Evolutionary conservation across 2,797 vertebrate species (phyloP), one percentile per base, ranked within the genome.

Genomic region (Knipowitschia caucasica): DNA sequence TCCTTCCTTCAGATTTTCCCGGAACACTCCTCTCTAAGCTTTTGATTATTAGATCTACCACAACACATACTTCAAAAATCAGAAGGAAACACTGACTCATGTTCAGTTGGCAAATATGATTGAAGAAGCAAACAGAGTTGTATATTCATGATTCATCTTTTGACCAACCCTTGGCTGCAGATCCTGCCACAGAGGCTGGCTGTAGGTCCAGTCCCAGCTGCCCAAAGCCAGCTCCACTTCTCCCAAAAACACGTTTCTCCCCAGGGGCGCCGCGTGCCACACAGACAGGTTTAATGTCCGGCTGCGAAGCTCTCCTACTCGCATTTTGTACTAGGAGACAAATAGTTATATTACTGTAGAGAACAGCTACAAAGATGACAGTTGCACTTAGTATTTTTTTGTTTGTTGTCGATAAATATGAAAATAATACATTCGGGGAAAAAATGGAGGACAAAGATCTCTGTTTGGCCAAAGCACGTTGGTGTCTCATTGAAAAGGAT

Each of bases 221-320:
- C 80, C 82, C 81, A 98, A 82, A 0, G 81, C 65, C 27, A 96
- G 79, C 83, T 97, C 94, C 54, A 94, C 93, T 81, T 98, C 95
- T 2, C 96, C 96, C 67, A 99, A 83, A 69, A 99, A 99, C 50
- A 96, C 63, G 40, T 98, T 99, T 67, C 92, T 92, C 53, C 92
- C 88, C 72, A 98, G 77, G 66, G 90, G 78, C 65, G 93, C 94
- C 0, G 92, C 88, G 64, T 99, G 96, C 96, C 96, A 99, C 79
- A 98, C 95, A 0, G 96, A 98, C 56, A 98, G 73, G 78, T 94
- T 98, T 73, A 99, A 79, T 17, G 93, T 92, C 27, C 95, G 91
- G 23, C 91, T 88, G 43, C 77, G 80, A 51, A 99, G 87, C 67
- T 97, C 94, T 2, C 82, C 73, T 5, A 89, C 75, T 5, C 86